These are phyloP conservation scores for Alca torda DNA, from an alignment of 2,797 vertebrate genomes.

Conservation along the genomic window DNA sequence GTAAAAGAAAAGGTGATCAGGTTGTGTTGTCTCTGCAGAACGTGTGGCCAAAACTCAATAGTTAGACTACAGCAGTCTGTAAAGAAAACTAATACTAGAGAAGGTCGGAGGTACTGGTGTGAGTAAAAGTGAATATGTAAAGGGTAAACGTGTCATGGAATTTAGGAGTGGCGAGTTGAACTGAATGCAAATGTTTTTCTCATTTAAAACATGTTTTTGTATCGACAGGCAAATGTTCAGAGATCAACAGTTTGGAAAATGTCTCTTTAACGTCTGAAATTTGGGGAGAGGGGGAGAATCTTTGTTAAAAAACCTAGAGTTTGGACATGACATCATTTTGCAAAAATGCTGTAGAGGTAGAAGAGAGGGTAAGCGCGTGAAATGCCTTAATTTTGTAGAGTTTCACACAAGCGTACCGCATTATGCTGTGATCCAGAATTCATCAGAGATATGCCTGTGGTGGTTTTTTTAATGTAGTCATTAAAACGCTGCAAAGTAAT, in stretches of 20 bases:
- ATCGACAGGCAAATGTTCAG: background rate
- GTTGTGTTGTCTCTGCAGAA: background rate
- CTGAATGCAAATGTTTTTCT: background rate
- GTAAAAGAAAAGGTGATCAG: background rate
- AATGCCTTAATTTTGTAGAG: background rate
- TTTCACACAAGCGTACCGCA: background rate
- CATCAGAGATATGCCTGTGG: accelerated
- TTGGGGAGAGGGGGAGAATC: background rate
- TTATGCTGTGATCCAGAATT: background rate
- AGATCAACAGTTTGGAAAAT: background rate
- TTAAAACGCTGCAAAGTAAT: background rate
- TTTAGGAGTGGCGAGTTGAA: background rate
- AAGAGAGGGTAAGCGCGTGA: background rate
- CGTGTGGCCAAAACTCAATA: background rate
- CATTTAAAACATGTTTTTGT: background rate
- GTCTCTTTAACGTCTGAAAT: background rate
- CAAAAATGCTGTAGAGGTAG: background rate
- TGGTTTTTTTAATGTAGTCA: background rate
- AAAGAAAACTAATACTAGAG: background rate
- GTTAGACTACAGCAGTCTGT: background rate
- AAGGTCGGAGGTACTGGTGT: background rate
- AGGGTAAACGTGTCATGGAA: background rate
- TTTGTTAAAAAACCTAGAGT: background rate
- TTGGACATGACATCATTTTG: background rate
- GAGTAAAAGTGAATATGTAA: background rate